Percentiles rank a stretch among this genome's conserved stretches.
Conservation (phyloP, 2,888 invertebrate genomes). For the Rhingia rostrata region DNA sequence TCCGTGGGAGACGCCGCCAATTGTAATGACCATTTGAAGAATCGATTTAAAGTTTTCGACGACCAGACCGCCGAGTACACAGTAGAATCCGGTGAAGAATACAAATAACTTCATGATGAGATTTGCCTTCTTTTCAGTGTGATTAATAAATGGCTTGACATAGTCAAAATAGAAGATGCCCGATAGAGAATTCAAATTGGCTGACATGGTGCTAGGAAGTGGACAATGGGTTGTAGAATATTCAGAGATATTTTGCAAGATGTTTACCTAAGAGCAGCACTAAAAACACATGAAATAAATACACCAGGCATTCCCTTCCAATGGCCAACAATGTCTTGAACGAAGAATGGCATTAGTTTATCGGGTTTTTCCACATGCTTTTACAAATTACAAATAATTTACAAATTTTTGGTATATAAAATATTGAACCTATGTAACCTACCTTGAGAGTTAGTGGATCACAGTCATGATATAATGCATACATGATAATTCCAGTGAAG, state of each 20-base stretch:
- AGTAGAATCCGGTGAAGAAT: slow-evolving; percentile 83
- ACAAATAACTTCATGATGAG: slow-evolving; percentile 82
- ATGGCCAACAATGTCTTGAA: slow-evolving; percentile 84
- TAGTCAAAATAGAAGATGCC: slow-evolving; percentile 84
- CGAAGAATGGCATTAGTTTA: slow-evolving; percentile 85
- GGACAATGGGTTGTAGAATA: background rate
- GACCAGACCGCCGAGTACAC: slow-evolving; percentile 84
- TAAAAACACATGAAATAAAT: slow-evolving; percentile 86
- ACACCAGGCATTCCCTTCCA: slow-evolving; percentile 85
- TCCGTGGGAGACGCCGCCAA: slow-evolving; percentile 83
- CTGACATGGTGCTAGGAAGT: slow-evolving; percentile 83
- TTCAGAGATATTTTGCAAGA: background rate
- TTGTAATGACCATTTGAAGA: slow-evolving; percentile 82
- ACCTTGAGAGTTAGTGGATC: slow-evolving; percentile 85
- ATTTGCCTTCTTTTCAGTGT: slow-evolving; percentile 81
- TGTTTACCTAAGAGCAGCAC: slow-evolving; percentile 84
- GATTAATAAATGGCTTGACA: slow-evolving; percentile 79
- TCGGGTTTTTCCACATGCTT: slow-evolving; percentile 81
- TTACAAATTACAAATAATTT: slow-evolving; percentile 80
- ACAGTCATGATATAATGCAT: slow-evolving; percentile 85
- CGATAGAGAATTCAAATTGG: slow-evolving; percentile 83
- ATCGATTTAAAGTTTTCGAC: slow-evolving; percentile 82
- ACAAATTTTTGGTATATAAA: slow-evolving; percentile 74
- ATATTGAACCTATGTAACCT: background rate
- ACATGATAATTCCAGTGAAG: slow-evolving; percentile 85